Conservation (phyloP, 1,140 invertebrate genomes). For the Cotesia glomerata region DNA sequence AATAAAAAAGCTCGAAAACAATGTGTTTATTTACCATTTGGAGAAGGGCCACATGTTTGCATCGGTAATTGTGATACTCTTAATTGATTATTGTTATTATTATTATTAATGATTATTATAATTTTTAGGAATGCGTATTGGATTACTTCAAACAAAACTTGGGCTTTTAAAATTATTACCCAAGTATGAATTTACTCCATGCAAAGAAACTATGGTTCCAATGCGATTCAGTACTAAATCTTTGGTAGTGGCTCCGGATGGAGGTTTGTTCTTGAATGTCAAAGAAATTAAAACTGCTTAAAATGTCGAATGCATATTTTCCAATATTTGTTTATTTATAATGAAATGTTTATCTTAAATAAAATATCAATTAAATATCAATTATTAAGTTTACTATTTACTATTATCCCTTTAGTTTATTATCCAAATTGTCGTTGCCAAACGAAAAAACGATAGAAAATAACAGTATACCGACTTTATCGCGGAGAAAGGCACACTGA, state of each 20-base stretch:
- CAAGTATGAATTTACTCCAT: constrained; percentile 52
- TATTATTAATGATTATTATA: too few relatives aligned
- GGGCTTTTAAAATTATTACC: constrained; percentile 59
- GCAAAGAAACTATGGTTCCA: constrained; percentile 48
- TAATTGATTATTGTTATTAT: too few relatives aligned
- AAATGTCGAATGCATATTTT: too few relatives aligned
- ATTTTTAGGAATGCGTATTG: constrained; percentile 66
- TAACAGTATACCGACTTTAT: too few relatives aligned
- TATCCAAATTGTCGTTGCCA: too few relatives aligned
- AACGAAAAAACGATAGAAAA: too few relatives aligned
- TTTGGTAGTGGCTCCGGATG: constrained; percentile 59
- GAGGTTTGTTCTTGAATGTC: constrained; percentile 51
- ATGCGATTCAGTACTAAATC: constrained; percentile 43
- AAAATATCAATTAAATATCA: too few relatives aligned
- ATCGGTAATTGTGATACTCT: constrained; percentile 50
- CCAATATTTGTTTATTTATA: too few relatives aligned
- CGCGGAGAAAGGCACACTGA: too few relatives aligned
- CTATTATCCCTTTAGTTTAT: too few relatives aligned
- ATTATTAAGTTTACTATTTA: too few relatives aligned
- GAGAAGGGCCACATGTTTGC: constrained; percentile 66
- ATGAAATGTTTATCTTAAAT: too few relatives aligned
- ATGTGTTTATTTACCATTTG: constrained; percentile 65
- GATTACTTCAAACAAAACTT: constrained; percentile 69
- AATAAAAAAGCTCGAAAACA: constrained; percentile 49
- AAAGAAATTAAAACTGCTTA: background rate